These are phyloP conservation scores for Chironomus striatipennis DNA, from an alignment of 1,140 invertebrate genomes.

Conservation along the genomic window DNA sequence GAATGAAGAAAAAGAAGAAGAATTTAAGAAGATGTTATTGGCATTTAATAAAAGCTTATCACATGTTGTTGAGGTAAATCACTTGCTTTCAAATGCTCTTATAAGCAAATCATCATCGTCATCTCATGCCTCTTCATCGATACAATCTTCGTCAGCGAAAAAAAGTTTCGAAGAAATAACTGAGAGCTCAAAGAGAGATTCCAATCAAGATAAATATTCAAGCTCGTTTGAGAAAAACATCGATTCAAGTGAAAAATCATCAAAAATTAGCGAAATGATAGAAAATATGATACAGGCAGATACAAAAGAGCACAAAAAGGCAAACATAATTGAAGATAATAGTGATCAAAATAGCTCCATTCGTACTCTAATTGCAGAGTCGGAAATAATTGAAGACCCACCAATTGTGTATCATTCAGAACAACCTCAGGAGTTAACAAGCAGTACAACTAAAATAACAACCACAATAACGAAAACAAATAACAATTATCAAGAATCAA, in stretches of 20 bases:
- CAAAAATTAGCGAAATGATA: conserved; percentile 16
- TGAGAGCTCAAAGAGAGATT: neutral
- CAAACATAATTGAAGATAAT: neutral
- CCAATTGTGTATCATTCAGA: neutral
- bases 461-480: neutral
- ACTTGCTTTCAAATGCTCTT: conserved; percentile 28
- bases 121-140: neutral
- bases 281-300: conserved; percentile 3
- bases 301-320: neutral
- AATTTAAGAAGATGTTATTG: conserved; percentile 25
- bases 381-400: conserved; percentile 4
- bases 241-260: neutral
- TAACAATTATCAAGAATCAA: neutral
- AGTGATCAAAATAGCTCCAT: neutral
- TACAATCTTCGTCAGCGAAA: too few species aligned
- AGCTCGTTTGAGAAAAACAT: conserved; percentile 5
- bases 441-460: conserved; percentile 1
- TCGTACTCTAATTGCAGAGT: neutral
- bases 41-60: conserved; percentile 30
- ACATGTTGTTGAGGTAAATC: conserved; percentile 30
- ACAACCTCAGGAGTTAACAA: neutral
- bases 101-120: neutral
- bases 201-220: neutral
- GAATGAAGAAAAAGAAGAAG: conserved; percentile 7
- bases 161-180: too few species aligned